Conservation (phyloP, 2,888 invertebrate species). For the Lobophora halterata region DNA sequence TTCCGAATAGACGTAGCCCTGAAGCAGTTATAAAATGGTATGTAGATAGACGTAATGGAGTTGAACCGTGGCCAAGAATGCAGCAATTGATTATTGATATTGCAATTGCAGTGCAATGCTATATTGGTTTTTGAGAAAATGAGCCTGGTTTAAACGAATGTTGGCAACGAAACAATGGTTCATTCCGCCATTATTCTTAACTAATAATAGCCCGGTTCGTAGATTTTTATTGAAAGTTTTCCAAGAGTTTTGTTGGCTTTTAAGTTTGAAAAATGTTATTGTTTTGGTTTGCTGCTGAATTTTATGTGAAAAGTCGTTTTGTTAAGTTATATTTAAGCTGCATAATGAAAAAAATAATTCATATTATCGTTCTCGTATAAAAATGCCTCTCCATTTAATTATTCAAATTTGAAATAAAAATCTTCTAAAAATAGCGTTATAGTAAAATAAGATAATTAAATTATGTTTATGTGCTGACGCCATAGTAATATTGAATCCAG, state of each 20-base stretch:
- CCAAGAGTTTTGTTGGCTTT: slow-evolving; percentile 23
- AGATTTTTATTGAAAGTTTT: slow-evolving; percentile 30
- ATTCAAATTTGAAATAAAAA: too few species aligned
- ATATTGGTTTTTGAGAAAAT: slow-evolving; percentile 67
- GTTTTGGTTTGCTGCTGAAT: slow-evolving; percentile 13
- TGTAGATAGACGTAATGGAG: slow-evolving; percentile 58
- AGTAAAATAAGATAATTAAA: too few species aligned
- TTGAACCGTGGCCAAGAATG: slow-evolving; percentile 77
- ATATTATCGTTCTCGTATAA: too few species aligned
- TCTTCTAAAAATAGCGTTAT: too few species aligned
- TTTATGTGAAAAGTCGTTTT: slow-evolving; percentile 5
- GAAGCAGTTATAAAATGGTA: slow-evolving; percentile 21
- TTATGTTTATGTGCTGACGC: too few species aligned
- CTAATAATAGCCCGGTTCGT: slow-evolving; percentile 29
- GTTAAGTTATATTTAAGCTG: not conserved
- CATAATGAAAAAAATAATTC: too few species aligned
- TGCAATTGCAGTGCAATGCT: slow-evolving; percentile 52
- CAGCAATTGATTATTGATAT: slow-evolving; percentile 80
- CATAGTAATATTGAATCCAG: too few species aligned
- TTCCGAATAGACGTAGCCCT: slow-evolving; percentile 15
- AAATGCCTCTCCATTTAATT: too few species aligned
- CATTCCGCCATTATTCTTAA: slow-evolving; percentile 34
- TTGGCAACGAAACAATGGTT: slow-evolving; percentile 36
- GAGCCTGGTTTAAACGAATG: slow-evolving; percentile 49
- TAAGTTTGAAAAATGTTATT: slow-evolving; percentile 20